Conservation (phyloP, 2,888 invertebrate genomes). For the Adineta ricciae region DNA sequence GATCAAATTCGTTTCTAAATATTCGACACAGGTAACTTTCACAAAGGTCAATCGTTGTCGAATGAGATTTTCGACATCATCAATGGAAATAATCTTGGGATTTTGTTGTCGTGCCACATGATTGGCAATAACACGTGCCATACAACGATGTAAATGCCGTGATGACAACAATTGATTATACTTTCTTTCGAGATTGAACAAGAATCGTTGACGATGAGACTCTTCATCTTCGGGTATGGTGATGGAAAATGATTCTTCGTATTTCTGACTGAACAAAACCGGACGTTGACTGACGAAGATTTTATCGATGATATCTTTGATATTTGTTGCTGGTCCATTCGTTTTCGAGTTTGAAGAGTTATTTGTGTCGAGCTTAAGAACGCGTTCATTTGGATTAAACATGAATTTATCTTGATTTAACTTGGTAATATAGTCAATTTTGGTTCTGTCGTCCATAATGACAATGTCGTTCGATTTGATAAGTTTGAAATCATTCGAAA, state of each 20-base stretch:
- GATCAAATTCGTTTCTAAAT: slow-evolving; percentile 30
- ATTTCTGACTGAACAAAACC: slow-evolving; percentile 31
- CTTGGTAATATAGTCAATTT: slow-evolving; percentile 30
- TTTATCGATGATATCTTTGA: slow-evolving; percentile 30
- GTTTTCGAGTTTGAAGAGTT: background rate
- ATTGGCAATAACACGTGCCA: slow-evolving; percentile 33
- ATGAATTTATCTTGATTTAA: slow-evolving; percentile 30
- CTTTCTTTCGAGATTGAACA: slow-evolving; percentile 30
- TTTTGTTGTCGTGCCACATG: slow-evolving; percentile 29
- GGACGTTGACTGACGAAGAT: slow-evolving; percentile 33
- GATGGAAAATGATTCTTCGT: slow-evolving; percentile 28
- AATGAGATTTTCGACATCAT: slow-evolving; percentile 33
- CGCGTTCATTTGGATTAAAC: slow-evolving; percentile 32
- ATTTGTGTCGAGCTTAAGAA: slow-evolving; percentile 24
- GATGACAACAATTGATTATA: slow-evolving; percentile 32
- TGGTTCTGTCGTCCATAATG: slow-evolving; percentile 29
- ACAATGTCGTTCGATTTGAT: slow-evolving; percentile 28
- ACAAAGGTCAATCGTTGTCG: slow-evolving; percentile 28
- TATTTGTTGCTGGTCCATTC: background rate
- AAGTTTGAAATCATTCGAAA: slow-evolving; percentile 32
- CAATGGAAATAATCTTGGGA: slow-evolving; percentile 27
- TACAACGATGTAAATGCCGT: slow-evolving; percentile 32
- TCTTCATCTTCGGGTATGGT: slow-evolving; percentile 33
- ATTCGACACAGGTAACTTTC: slow-evolving; percentile 32
- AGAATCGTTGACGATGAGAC: slow-evolving; percentile 29